phyloP scores from a whole-genome alignment of 2,113 vertebrate genomes.

The Osmerus eperlanus region DNA sequence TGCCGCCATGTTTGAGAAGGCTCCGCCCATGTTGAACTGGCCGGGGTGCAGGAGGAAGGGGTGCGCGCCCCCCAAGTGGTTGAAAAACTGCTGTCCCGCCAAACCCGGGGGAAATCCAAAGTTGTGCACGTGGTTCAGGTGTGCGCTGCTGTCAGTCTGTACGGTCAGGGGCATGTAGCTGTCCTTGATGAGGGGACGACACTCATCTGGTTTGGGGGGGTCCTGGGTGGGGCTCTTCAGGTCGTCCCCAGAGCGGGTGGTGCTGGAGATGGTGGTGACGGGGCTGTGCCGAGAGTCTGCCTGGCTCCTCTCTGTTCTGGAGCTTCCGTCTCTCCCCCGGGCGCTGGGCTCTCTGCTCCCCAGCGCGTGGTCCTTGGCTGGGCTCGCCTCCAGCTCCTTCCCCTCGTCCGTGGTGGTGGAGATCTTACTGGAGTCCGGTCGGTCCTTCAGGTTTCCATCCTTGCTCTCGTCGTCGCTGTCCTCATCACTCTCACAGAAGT shows the following conservation, averaged over 20 bases:
- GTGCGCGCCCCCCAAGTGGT: constrained; percentile 83
- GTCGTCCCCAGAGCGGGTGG: constrained; percentile 82
- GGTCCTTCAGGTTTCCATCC: constrained; percentile 81
- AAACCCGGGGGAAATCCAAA: constrained; percentile 88
- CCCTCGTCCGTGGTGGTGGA: constrained; percentile 85
- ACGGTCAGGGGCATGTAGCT: constrained; percentile 83
- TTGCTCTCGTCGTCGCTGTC: constrained; percentile 94
- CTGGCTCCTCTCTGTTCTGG: constrained; percentile 78
- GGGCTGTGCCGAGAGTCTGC: constrained; percentile 92
- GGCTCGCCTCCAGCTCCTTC: constrained; percentile 79
- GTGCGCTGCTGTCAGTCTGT: constrained; percentile 83
- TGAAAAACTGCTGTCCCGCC: constrained; percentile 93
- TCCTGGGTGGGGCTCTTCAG: constrained; percentile 82
- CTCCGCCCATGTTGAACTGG: constrained; percentile 94
- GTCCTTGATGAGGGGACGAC: constrained; percentile 81
- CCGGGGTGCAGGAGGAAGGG: constrained; percentile 92
- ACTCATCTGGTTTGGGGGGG: constrained; percentile 80
- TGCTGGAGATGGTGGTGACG: constrained; percentile 87
- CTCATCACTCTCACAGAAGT: constrained; percentile 90
- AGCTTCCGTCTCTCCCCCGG: constrained; percentile 69
- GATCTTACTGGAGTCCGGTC: constrained; percentile 84
- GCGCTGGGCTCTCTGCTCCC: constrained; percentile 55
- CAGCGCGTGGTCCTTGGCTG: constrained; percentile 69
- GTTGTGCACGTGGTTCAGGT: constrained; percentile 85
- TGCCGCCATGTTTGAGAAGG: constrained; percentile 92